Evolutionary conservation across 2,113 vertebrate species (phyloP).

Genomic region (Forbesichthys papilliferus): DNA sequence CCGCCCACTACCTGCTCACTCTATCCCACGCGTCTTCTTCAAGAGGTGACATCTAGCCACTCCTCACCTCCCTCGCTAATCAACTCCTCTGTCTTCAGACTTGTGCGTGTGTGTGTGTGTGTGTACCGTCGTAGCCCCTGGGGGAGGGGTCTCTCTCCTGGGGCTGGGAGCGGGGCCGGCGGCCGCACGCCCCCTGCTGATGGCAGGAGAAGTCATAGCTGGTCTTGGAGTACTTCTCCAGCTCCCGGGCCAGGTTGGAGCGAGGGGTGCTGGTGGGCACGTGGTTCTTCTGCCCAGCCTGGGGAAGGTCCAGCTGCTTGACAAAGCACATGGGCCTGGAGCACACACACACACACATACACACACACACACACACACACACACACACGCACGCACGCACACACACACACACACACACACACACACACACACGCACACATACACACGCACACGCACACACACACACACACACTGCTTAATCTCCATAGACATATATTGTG

Average conservation of each 20-base stretch:
- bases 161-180: slow-evolving; percentile 78
- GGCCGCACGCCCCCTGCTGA: slow-evolving; percentile 46
- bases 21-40: too few relatives aligned
- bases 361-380: neutral
- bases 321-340: slow-evolving; percentile 86
- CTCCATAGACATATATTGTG: too few relatives aligned
- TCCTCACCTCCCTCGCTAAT: too few relatives aligned
- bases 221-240: slow-evolving; percentile 94
- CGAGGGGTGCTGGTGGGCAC: slow-evolving; percentile 79
- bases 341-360: neutral
- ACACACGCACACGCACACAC: slow-evolving; percentile 3
- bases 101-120: neutral
- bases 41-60: too few relatives aligned
- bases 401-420: slow-evolving; percentile 5
- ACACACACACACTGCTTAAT: slow-evolving; percentile 34
- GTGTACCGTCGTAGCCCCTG: slow-evolving; percentile 91
- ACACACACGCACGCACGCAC: neutral
- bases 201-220: slow-evolving; percentile 83
- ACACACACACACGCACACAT: slow-evolving; percentile 22
- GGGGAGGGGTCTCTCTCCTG: slow-evolving; percentile 89
- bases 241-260: slow-evolving; percentile 93
- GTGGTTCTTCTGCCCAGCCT: slow-evolving; percentile 91
- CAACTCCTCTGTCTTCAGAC: too few relatives aligned
- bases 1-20: too few relatives aligned
- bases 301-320: slow-evolving; percentile 92